A percentile compares a stretch with the other conserved stretches of the same genome.
Conservation (phyloP, 1,140 invertebrate species). For the Lepidotrigona ventralis region DNA sequence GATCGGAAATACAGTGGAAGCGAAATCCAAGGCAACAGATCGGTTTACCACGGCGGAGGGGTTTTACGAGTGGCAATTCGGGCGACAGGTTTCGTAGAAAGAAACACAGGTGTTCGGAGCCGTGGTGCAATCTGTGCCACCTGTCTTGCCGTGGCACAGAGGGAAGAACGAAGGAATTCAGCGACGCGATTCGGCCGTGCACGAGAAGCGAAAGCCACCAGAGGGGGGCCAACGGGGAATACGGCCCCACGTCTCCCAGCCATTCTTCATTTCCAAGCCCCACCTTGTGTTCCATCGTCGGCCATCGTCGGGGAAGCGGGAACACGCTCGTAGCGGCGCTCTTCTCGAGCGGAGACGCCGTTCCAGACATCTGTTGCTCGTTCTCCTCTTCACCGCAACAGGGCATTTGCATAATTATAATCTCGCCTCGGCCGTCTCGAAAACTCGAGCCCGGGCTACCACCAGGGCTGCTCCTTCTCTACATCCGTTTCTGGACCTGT, state of each 20-base stretch:
- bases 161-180: conserved; percentile 44
- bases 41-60: neutral
- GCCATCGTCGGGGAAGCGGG: conserved; percentile 3
- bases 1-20: neutral
- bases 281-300: conserved; percentile 57
- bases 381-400: conserved; percentile 64
- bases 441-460: conserved; percentile 50
- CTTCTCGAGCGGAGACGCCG: conserved; percentile 56
- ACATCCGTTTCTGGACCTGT: conserved; percentile 57
- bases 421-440: conserved; percentile 66
- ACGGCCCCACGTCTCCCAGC: conserved; percentile 41
- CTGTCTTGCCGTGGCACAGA: conserved; percentile 44
- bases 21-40: conserved; percentile 3
- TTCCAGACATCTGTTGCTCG: conserved; percentile 70
- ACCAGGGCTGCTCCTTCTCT: conserved; percentile 2
- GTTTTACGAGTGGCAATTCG: conserved; percentile 52
- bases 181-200: conserved; percentile 32
- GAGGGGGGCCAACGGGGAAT: conserved; percentile 17
- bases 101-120: conserved; percentile 57
- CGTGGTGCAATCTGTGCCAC: conserved; percentile 59
- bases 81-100: conserved; percentile 55
- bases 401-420: conserved; percentile 71
- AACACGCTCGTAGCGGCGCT: conserved; percentile 32
- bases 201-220: conserved; percentile 35
- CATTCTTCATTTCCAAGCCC: conserved; percentile 57